Percentiles rank a stretch among this genome's conserved stretches.
Evolutionary conservation across 2,888 invertebrate genomes (phyloP).

Genomic region (Mythimna ferrago): DNA sequence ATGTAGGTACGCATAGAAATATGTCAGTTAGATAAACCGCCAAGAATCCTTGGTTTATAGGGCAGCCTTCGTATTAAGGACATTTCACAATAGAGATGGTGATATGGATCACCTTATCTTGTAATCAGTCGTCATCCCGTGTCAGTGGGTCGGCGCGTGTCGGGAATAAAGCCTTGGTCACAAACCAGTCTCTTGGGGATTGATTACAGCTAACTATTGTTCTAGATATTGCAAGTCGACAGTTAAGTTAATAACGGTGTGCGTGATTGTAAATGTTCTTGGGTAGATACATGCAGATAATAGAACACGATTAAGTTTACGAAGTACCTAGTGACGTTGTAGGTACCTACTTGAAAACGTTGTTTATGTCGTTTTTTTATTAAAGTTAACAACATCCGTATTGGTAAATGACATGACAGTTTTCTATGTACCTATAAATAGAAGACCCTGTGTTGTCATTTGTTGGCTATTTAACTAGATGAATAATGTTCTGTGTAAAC

Average conservation of each 20-base stretch:
- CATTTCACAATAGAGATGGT: constrained; percentile 45
- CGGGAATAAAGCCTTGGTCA: constrained; percentile 65
- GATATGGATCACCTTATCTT: constrained; percentile 59
- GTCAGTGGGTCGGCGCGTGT: constrained; percentile 81
- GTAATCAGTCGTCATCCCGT: constrained; percentile 65
- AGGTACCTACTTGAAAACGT: not conserved
- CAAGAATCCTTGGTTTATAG: constrained; percentile 30
- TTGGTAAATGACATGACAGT: constrained; percentile 19
- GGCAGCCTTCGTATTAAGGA: constrained; percentile 39
- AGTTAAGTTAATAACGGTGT: constrained; percentile 21
- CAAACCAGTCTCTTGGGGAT: constrained; percentile 39
- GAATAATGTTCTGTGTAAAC: constrained; percentile 20
- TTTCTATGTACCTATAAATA: not conserved
- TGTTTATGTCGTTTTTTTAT: constrained; percentile 31
- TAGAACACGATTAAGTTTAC: constrained; percentile 12
- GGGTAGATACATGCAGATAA: not conserved
- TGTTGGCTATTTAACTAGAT: constrained; percentile 1
- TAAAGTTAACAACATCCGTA: constrained; percentile 16
- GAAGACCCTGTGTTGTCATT: not conserved
- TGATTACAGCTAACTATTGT: constrained; percentile 46
- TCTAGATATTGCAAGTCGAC: constrained; percentile 22
- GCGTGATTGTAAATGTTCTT: constrained; percentile 25
- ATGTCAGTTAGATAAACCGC: constrained; percentile 20
- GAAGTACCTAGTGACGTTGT: not conserved
- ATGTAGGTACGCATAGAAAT: constrained; percentile 13